Evolutionary conservation across 2,113 vertebrate species (phyloP).

Genomic region (Cyprinodon tularosa): DNA sequence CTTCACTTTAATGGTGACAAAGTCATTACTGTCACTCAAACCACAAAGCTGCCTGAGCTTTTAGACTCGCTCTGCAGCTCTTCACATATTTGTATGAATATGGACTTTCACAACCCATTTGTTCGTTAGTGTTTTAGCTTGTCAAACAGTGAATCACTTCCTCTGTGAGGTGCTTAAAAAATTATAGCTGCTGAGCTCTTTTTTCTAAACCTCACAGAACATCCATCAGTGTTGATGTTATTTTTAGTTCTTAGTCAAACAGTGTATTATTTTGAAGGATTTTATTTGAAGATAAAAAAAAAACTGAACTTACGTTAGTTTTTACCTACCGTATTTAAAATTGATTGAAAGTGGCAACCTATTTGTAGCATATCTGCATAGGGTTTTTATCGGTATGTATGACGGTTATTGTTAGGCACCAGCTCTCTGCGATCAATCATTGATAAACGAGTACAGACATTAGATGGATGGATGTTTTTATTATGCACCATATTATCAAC

Average conservation of each 20-base stretch:
- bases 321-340: neutral
- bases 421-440: neutral
- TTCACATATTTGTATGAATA: neutral
- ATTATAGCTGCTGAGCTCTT: neutral
- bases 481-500: no score
- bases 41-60: slow-evolving; percentile 12
- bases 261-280: neutral
- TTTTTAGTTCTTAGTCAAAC: neutral
- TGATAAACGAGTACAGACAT: neutral
- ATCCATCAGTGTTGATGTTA: neutral
- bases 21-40: slow-evolving; percentile 27
- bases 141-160: neutral
- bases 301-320: neutral
- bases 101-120: neutral
- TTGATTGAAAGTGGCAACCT: neutral
- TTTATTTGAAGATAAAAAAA: neutral
- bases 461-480: neutral
- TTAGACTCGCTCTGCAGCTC: neutral
- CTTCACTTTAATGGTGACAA: slow-evolving; percentile 18
- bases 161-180: neutral
- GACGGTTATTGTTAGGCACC: neutral
- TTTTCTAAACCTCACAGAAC: neutral
- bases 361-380: neutral
- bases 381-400: neutral
- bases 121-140: neutral